These are phyloP conservation scores for Hozukius guyotensis DNA, from an alignment of 2,797 vertebrate species.

Conservation along the genomic window DNA sequence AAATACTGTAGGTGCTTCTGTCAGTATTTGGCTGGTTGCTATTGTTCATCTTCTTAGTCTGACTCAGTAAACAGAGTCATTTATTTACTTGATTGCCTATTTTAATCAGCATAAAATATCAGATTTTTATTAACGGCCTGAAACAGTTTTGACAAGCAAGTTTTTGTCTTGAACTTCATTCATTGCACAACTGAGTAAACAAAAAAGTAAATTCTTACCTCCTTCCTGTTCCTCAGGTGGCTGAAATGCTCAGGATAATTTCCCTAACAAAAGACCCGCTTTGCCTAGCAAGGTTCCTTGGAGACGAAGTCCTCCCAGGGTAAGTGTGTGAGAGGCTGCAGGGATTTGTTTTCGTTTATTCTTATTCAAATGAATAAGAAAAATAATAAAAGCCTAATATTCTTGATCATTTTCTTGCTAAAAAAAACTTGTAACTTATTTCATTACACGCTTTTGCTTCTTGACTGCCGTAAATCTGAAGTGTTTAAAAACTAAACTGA, in stretches of 20 bases:
- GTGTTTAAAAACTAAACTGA: neutral
- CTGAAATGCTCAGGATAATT: slow-evolving; percentile 90
- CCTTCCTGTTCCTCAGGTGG: slow-evolving; percentile 79
- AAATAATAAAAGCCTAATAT: neutral
- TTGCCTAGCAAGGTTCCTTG: slow-evolving; percentile 88
- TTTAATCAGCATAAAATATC: neutral
- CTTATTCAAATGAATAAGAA: too few species aligned
- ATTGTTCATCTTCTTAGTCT: neutral
- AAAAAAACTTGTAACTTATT: neutral
- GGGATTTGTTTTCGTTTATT: neutral
- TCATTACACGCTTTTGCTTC: neutral
- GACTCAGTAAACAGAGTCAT: neutral
- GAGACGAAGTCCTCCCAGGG: slow-evolving; percentile 87
- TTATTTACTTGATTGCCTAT: neutral
- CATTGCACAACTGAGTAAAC: neutral
- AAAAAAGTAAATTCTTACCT: neutral
- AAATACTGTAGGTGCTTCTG: neutral
- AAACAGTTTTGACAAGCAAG: neutral
- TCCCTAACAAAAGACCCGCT: slow-evolving; percentile 90
- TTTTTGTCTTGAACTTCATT: neutral
- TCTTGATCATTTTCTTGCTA: neutral
- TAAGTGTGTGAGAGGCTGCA: slow-evolving; percentile 72
- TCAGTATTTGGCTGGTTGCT: neutral
- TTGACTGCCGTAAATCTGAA: neutral
- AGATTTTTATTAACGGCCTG: neutral